Evolutionary conservation across 2,113 vertebrate genomes (phyloP), one percentile per base, ranked within the genome.

Genomic region (Mystacornis crossleyi): DNA sequence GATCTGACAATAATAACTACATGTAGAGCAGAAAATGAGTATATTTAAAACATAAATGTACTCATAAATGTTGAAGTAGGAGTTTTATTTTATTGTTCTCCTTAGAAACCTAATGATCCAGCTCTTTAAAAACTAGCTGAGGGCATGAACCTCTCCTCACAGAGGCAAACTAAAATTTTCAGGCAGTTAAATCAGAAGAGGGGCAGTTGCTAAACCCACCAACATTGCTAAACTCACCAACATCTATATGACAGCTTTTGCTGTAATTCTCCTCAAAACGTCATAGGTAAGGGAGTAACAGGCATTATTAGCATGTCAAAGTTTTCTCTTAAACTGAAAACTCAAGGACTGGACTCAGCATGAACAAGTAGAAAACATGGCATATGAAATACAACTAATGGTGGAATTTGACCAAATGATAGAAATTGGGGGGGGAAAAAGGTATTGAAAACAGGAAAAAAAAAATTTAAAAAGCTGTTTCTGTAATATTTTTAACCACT

Each of bases 81-180:
- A 89, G 80, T 66, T 94, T 90, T 92, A 78, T 95, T 90, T 92
- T 86, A 86, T 94, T 91, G 36, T 88, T 92, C 91, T 91, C 79
- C 88, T 89, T 71, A 79, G 90, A 74, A 86, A 86, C 45, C 38
- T 81, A 78, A 89, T 2, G 5, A 78, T 60, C 64, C 47, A 62
- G 42, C 20, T 86, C 31, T 66, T 72, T 11, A 8, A 81, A 65
- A 94, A 53, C 26, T 6, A 78, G 45, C 31, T 81, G 24, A 89
- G 47, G 33, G 47, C 34, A 89, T 34, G 29, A 92, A 82, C 66
- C 31, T 61, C 14, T 45, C 75, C 75, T 79, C 36, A 67, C 9
- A 36, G 45, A 53, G 86, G 45, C 8, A 70, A 62, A 34, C 34
- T 71, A 38, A 83, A 86, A 81, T 31, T 66, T 81, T 34, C 48